phyloP scores from a whole-genome alignment of 2,888 invertebrate species.

The Calameuta idolon region DNA sequence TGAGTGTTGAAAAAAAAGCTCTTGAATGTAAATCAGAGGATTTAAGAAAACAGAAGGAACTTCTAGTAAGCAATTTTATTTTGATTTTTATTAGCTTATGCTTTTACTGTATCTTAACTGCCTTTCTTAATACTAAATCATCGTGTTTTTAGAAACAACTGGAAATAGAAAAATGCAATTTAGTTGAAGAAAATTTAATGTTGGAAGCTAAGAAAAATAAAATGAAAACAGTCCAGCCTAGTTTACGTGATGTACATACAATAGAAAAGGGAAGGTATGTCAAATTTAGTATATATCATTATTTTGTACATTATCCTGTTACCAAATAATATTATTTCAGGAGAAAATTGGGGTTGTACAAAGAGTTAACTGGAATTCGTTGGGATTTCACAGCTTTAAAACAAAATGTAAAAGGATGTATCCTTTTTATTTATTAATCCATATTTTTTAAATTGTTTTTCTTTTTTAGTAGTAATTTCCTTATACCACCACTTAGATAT shows the following conservation, averaged over 20 bases:
- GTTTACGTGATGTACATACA: slow-evolving; percentile 32
- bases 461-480: slow-evolving; percentile 8
- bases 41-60: not conserved
- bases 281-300: not conserved
- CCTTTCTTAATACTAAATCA: not conserved
- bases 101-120: not conserved
- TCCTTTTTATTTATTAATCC: slow-evolving; percentile 30
- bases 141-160: slow-evolving; percentile 34
- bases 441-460: not conserved
- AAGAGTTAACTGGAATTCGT: slow-evolving; percentile 38
- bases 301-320: not conserved
- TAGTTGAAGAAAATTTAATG: slow-evolving; percentile 31
- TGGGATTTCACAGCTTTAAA: slow-evolving; percentile 41
- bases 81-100: not conserved
- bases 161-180: slow-evolving; percentile 30
- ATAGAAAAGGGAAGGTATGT: slow-evolving; percentile 39
- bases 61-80: not conserved
- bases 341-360: slow-evolving; percentile 38
- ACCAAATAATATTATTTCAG: slow-evolving; percentile 27
- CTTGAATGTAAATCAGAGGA: not conserved
- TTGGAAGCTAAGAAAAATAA: slow-evolving; percentile 32
- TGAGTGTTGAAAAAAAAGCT: not conserved
- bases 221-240: slow-evolving; percentile 34
- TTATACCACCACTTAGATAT: slow-evolving; percentile 35
- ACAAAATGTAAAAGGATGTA: slow-evolving; percentile 38